Conservation (phyloP, 1,140 invertebrate species). For the Lucilia cuprina region DNA sequence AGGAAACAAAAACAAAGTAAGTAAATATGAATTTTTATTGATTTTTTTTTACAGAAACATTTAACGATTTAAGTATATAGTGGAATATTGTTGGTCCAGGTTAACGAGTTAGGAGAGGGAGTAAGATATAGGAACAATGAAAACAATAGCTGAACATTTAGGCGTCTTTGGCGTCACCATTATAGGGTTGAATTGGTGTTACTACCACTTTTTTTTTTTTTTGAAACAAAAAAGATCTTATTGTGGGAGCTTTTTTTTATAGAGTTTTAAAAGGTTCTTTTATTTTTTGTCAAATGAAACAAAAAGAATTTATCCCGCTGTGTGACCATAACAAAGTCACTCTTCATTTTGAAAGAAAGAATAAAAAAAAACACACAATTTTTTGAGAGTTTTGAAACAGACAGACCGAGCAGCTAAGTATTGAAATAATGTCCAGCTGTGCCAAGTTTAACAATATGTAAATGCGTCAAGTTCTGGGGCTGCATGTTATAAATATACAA, state of each 20-base stretch:
- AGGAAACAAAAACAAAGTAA: neutral
- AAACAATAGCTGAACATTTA: slow-evolving; percentile 27
- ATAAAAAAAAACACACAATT: neutral
- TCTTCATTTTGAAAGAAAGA: neutral
- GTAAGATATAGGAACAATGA: neutral
- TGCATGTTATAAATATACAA: slow-evolving; percentile 25
- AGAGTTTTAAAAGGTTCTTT: slow-evolving; percentile 3
- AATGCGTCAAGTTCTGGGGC: slow-evolving; percentile 18
- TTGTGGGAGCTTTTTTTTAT: slow-evolving; percentile 31
- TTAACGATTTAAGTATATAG: neutral
- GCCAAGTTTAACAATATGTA: slow-evolving; percentile 33
- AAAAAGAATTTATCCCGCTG: slow-evolving; percentile 10
- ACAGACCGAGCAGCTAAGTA: neutral
- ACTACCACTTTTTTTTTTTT: neutral
- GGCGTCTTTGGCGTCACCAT: slow-evolving; percentile 34
- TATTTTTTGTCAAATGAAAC: neutral
- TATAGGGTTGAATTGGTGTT: neutral
- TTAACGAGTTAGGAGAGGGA: neutral
- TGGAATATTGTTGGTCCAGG: neutral
- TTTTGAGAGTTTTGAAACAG: neutral
- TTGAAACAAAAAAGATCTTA: neutral
- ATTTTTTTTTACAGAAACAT: neutral
- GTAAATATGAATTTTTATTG: neutral
- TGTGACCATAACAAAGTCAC: slow-evolving; percentile 32
- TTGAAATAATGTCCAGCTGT: slow-evolving; percentile 20